A percentile compares a stretch with the other conserved stretches of the same genome.
Evolutionary conservation across 2,797 vertebrate species (phyloP).

Genomic region (Girardinus metallicus): DNA sequence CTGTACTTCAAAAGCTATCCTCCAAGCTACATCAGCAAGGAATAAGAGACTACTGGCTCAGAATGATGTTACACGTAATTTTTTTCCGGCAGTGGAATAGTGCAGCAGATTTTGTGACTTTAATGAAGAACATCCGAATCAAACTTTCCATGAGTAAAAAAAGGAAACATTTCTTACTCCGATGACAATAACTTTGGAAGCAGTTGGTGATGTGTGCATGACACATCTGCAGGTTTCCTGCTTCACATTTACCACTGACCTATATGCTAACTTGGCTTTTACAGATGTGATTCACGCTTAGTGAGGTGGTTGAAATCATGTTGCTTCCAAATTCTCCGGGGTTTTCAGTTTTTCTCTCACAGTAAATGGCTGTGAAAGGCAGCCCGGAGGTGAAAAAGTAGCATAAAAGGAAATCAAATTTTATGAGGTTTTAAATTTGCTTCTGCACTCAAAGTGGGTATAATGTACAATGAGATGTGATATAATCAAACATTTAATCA

Average conservation of each 20-base stretch:
- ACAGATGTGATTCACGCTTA: constrained; percentile 49
- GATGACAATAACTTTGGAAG: constrained; percentile 29
- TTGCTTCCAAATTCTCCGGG: constrained; percentile 39
- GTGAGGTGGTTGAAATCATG: constrained; percentile 35
- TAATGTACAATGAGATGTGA: neutral
- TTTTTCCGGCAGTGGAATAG: neutral
- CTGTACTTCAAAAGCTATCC: neutral
- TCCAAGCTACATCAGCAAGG: neutral
- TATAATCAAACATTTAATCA: neutral
- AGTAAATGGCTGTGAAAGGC: constrained; percentile 20
- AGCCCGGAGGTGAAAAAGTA: constrained; percentile 1
- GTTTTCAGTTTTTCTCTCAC: constrained; percentile 19
- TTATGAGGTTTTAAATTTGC: neutral
- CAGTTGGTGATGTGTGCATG: constrained; percentile 48
- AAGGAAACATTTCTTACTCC: neutral
- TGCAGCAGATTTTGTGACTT: neutral
- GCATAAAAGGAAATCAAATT: neutral
- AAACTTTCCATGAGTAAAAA: constrained; percentile 23
- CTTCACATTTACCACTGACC: neutral
- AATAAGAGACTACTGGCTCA: neutral
- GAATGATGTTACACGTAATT: neutral
- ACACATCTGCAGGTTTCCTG: constrained; percentile 48
- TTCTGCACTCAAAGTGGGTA: neutral
- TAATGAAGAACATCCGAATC: constrained; percentile 6
- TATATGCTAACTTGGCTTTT: neutral